Evolutionary conservation across 2,888 invertebrate genomes (phyloP), one percentile per base, ranked within the genome.

Genomic region (Dermolepida albohirtum): DNA sequence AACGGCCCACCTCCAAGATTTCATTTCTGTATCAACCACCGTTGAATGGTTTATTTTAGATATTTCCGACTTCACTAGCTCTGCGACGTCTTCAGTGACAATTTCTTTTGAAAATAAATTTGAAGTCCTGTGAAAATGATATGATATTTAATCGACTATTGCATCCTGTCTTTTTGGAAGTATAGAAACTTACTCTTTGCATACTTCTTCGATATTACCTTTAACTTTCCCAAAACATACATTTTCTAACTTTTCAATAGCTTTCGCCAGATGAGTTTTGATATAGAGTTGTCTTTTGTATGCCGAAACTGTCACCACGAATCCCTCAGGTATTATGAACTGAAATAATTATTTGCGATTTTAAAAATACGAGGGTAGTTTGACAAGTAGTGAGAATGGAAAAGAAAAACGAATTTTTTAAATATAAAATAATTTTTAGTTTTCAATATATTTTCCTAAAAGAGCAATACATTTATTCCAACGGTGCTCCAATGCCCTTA

Each of bases 251-350:
- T 84, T 81, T 7, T 78, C 69, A 27, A 91, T 85, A 2, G 87
- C 85, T 8, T 81, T 74, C 65, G 77, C 75, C 49, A 92, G 72
- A 22, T 83, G 77, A 1, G 82, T 76, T 74, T 86, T 84, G 1
- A 76, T 70, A 70, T 86, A 79, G 0, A 92, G 72, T 74, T 92
- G 90, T 39, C 81, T 79, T 47, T 87, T 85, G 71, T 91, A 86
- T 0, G 91, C 90, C 57, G 83, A 80, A 0, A 86, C 84, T 0
- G 92, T 92, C 10, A 94, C 75, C 74, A 92, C 89, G 76, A 92
- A 91, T 6, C 93, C 93, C 52, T 86, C 85, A 0, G 93, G 92
- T 0, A 93, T 89, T 55, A 78, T 77, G 75, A 89, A 90, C 82
- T 82, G 75, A 73, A 74, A 71, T 4, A 78, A 75, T n/a, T 80